phyloP scores from a whole-genome alignment of 2,888 invertebrate genomes.

The Sinotaia quadrata region DNA sequence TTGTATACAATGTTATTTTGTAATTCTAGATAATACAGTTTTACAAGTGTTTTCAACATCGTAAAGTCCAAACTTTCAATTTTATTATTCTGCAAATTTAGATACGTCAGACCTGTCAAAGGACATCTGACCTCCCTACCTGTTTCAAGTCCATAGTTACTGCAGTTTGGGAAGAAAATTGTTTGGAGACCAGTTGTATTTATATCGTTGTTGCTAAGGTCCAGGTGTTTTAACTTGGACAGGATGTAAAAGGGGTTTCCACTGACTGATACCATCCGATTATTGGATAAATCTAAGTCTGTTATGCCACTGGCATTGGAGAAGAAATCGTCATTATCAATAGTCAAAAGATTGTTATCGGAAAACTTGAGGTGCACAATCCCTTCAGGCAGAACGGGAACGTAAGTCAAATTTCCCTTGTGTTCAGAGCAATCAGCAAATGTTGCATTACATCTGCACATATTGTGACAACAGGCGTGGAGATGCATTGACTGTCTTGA shows the following conservation, averaged over 20 bases:
- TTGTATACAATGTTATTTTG: conserved; percentile 3
- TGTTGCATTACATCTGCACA: too few relatives aligned
- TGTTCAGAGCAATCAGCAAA: too few relatives aligned
- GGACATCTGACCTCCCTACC: background rate
- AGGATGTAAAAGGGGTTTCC: conserved; percentile 10
- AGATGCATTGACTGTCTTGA: too few relatives aligned
- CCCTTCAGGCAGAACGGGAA: too few relatives aligned
- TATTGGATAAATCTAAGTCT: conserved; percentile 24
- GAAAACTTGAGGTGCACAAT: conserved; percentile 23
- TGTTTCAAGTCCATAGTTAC: background rate
- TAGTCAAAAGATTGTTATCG: conserved; percentile 15
- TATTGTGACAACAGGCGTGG: too few relatives aligned
- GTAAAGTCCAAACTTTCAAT: conserved; percentile 5
- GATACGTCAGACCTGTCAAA: background rate
- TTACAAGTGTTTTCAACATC: conserved; percentile 11
- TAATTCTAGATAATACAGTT: conserved; percentile 17
- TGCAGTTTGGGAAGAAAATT: too few relatives aligned
- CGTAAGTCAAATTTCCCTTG: too few relatives aligned
- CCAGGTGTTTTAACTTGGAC: conserved; percentile 17
- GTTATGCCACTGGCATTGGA: conserved; percentile 19
- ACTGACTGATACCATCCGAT: conserved; percentile 12
- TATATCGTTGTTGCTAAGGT: conserved; percentile 23
- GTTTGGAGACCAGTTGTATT: too few relatives aligned
- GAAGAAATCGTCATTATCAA: conserved; percentile 24
- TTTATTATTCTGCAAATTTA: conserved; percentile 24